Conservation (phyloP, 2,888 invertebrate species). For the Amblyteles armatorius region DNA sequence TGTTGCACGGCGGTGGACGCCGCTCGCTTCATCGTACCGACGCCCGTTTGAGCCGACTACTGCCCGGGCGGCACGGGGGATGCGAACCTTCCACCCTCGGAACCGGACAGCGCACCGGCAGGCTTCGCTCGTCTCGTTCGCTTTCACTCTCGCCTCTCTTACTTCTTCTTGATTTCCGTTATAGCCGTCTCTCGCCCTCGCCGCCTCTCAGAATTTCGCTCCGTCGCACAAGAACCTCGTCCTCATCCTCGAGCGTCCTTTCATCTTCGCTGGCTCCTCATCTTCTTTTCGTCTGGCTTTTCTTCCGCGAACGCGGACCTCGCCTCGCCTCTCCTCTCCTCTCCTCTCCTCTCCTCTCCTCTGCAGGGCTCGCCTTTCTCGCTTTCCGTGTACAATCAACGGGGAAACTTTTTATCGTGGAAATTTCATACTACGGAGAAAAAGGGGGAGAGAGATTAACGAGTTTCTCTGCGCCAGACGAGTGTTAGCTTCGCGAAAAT, state of each 20-base stretch:
- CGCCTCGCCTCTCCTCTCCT: conserved; percentile 44
- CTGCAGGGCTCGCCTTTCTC: conserved; percentile 11
- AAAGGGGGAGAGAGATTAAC: conserved; percentile 18
- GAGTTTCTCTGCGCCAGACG: conserved; percentile 4
- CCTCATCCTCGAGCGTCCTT: conserved; percentile 72
- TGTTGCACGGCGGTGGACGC: conserved; percentile 69
- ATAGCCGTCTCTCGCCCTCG: conserved; percentile 3
- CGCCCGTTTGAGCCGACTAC: conserved; percentile 77
- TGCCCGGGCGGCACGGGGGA: conserved; percentile 60
- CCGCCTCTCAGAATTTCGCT: conserved; percentile 48
- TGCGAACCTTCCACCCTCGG: conserved; percentile 56
- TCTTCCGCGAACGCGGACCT: conserved; percentile 58
- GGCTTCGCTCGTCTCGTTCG: conserved; percentile 53
- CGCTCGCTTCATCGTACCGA: conserved; percentile 78
- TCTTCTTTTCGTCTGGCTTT: conserved; percentile 74
- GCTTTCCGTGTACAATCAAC: conserved; percentile 73
- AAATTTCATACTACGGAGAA: conserved; percentile 69
- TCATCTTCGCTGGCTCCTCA: conserved; percentile 75
- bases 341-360: conserved; percentile 43
- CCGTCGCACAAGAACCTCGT: conserved; percentile 56
- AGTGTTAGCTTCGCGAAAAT: conserved; percentile 6
- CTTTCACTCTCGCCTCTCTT: conserved; percentile 45
- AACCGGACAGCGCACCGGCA: conserved; percentile 49
- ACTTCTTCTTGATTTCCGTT: conserved; percentile 15
- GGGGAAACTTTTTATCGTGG: conserved; percentile 77